Evolutionary conservation across 1,140 invertebrate species (phyloP).

Genomic region (Geopemphigus sp.): DNA sequence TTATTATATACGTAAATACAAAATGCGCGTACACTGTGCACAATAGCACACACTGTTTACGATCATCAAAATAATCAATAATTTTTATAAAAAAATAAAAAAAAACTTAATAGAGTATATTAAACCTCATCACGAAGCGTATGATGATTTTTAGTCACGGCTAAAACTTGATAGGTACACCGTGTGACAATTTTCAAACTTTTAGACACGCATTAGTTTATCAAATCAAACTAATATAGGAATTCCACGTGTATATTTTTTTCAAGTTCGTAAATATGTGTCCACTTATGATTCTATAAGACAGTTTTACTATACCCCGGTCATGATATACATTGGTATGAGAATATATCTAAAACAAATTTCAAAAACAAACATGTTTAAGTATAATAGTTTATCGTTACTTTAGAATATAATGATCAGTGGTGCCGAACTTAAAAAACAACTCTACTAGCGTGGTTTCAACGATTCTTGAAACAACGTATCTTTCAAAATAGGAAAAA

Average conservation of each 20-base stretch:
- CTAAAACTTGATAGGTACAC: conserved; percentile 11
- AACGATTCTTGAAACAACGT: too few species aligned
- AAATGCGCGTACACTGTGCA: background rate
- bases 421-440: background rate
- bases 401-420: background rate
- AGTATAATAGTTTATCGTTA: background rate
- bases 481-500: too few species aligned
- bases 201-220: conserved; percentile 6
- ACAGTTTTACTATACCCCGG: conserved; percentile 12
- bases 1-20: background rate
- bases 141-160: conserved; percentile 24
- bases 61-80: background rate
- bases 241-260: background rate
- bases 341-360: conserved; percentile 40
- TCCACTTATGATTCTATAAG: conserved; percentile 5
- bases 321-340: conserved; percentile 19
- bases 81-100: background rate
- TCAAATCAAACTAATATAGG: background rate
- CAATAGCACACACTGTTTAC: background rate
- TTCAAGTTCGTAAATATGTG: conserved; percentile 5
- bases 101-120: background rate
- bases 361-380: conserved; percentile 23
- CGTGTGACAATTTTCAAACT: background rate
- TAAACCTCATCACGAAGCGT: conserved; percentile 10
- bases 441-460: too few species aligned